phyloP scores from a whole-genome alignment of 1,140 invertebrate species.

The Copidosoma floridanum region DNA sequence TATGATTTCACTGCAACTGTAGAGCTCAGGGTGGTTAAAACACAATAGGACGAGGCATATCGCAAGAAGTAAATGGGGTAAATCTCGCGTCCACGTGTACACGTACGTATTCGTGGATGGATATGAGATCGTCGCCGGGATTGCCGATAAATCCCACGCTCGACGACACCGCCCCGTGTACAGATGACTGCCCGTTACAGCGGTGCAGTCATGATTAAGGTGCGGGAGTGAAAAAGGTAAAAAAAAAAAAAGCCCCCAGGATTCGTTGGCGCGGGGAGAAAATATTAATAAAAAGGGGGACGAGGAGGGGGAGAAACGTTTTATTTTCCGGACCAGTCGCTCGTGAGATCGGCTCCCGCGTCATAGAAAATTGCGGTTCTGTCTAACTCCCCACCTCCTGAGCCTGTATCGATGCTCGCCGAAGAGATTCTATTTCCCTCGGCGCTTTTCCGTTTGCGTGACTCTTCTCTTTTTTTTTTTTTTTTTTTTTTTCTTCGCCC shows the following conservation, averaged over 20 bases:
- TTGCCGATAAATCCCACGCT: slow-evolving; percentile 4
- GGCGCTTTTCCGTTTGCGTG: neutral
- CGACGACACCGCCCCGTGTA: neutral
- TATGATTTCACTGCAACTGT: no score
- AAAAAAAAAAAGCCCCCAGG: neutral
- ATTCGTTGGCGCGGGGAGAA: neutral
- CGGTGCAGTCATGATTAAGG: neutral
- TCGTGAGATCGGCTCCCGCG: slow-evolving; percentile 9
- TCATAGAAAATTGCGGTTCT: slow-evolving; percentile 17
- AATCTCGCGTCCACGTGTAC: no score
- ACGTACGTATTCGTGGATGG: no score
- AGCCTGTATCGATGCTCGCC: no score
- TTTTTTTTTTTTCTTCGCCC: neutral
- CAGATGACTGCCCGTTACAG: neutral
- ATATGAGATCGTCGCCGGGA: no score
- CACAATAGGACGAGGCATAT: no score
- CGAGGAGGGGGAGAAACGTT: neutral
- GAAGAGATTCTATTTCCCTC: no score
- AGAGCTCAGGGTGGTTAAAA: neutral
- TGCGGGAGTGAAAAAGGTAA: neutral
- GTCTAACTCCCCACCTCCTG: neutral
- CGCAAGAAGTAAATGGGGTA: no score
- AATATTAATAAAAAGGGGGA: slow-evolving; percentile 9
- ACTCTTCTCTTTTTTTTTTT: neutral
- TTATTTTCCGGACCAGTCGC: slow-evolving; percentile 21